Conservation (phyloP, 2,797 vertebrate species). For the Sebastiscus tertius region DNA sequence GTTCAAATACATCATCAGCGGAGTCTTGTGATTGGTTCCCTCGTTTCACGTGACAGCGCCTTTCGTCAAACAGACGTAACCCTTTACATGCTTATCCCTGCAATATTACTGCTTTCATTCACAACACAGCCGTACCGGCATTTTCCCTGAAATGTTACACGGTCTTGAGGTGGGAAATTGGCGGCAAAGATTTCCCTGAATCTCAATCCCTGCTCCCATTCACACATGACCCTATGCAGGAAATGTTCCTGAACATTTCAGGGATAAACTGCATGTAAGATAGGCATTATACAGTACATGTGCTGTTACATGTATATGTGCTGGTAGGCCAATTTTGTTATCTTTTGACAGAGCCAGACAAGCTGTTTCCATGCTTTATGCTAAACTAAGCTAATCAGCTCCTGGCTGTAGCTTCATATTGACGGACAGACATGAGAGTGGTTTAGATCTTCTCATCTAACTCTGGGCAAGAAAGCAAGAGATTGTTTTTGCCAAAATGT, state of each 20-base stretch:
- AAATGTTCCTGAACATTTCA: too few relatives aligned
- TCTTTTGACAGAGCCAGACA: not conserved
- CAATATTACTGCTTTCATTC: too few relatives aligned
- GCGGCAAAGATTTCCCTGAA: too few relatives aligned
- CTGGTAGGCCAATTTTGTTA: not conserved
- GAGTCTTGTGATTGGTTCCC: not conserved
- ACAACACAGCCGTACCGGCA: too few relatives aligned
- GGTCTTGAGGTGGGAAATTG: too few relatives aligned
- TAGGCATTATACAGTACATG: too few relatives aligned
- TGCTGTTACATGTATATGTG: too few relatives aligned
- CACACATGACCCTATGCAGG: too few relatives aligned
- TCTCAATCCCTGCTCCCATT: fast-evolving
- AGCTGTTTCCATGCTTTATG: not conserved
- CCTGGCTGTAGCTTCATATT: not conserved
- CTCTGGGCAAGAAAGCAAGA: not conserved
- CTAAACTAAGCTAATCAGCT: not conserved
- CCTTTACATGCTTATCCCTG: too few relatives aligned
- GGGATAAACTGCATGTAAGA: too few relatives aligned
- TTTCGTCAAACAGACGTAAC: too few relatives aligned
- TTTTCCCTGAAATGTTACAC: fast-evolving
- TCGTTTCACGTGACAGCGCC: too few relatives aligned
- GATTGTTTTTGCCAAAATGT: not conserved
- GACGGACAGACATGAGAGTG: not conserved
- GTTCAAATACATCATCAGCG: not conserved
- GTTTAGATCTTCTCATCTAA: not conserved